Evolutionary conservation across 1,140 invertebrate genomes (phyloP).

Genomic region (Olivierus martensii): DNA sequence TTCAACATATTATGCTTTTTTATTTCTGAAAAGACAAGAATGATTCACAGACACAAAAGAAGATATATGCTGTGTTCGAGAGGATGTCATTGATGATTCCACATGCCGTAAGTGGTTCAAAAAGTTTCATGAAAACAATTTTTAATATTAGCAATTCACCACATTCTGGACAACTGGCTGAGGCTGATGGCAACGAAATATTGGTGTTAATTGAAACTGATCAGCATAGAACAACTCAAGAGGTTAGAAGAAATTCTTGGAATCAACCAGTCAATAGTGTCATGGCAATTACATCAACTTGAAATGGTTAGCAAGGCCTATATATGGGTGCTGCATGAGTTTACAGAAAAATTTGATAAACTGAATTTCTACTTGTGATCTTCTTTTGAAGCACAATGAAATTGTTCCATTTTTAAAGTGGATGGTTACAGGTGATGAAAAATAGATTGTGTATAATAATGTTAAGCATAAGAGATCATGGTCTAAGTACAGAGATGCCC

Average conservation of each 20-base stretch:
- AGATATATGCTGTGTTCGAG: no score
- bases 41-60: no score
- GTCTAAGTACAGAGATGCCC: background rate
- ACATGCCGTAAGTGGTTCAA: no score
- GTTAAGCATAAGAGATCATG: background rate
- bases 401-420: slow-evolving; percentile 12
- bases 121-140: no score
- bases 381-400: slow-evolving; percentile 1
- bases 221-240: background rate
- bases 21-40: no score
- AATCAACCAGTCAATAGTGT: background rate
- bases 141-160: background rate
- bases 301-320: background rate
- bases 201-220: background rate
- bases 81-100: no score
- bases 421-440: slow-evolving; percentile 19
- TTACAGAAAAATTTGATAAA: background rate
- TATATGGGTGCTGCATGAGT: background rate
- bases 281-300: background rate
- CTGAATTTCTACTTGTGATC: background rate
- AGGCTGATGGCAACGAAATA: background rate
- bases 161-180: background rate
- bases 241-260: background rate
- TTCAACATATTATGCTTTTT: no score
- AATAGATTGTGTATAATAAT: slow-evolving; percentile 11